Evolutionary conservation across 1,140 invertebrate species (phyloP).

Genomic region (Diorhabda carinulata): DNA sequence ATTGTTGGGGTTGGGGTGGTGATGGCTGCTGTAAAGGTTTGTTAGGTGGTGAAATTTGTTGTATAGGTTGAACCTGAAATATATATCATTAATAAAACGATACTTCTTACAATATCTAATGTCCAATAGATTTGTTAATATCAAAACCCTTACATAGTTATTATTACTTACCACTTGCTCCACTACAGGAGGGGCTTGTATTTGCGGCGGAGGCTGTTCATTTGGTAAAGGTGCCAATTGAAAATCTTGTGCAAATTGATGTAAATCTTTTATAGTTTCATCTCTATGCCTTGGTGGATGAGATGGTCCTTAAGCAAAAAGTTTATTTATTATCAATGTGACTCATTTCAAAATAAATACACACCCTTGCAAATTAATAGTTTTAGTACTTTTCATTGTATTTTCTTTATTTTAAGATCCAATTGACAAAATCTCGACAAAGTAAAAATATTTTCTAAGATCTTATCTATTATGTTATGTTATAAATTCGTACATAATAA

Average conservation of each 20-base stretch:
- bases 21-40: constrained; percentile 30
- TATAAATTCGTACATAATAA: too few relatives aligned
- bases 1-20: constrained; percentile 36
- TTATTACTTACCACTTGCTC: constrained; percentile 14
- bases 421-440: too few relatives aligned
- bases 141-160: background rate
- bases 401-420: too few relatives aligned
- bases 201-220: constrained; percentile 20
- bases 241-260: constrained; percentile 55
- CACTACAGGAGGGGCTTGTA: constrained; percentile 26
- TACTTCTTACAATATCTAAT: too few relatives aligned
- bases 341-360: too few relatives aligned
- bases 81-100: background rate
- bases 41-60: constrained; percentile 27
- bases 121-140: background rate
- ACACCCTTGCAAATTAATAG: too few relatives aligned
- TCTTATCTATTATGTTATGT: too few relatives aligned
- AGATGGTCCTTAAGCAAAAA: background rate
- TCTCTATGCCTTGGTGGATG: constrained; percentile 31
- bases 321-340: too few relatives aligned
- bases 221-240: constrained; percentile 44
- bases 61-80: constrained; percentile 24
- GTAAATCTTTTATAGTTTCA: constrained; percentile 47
- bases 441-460: too few relatives aligned
- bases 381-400: too few relatives aligned